Percentiles rank a stretch among this genome's conserved stretches.
phyloP scores from a whole-genome alignment of 2,797 vertebrate species.

The Macrochelys suwanniensis region DNA sequence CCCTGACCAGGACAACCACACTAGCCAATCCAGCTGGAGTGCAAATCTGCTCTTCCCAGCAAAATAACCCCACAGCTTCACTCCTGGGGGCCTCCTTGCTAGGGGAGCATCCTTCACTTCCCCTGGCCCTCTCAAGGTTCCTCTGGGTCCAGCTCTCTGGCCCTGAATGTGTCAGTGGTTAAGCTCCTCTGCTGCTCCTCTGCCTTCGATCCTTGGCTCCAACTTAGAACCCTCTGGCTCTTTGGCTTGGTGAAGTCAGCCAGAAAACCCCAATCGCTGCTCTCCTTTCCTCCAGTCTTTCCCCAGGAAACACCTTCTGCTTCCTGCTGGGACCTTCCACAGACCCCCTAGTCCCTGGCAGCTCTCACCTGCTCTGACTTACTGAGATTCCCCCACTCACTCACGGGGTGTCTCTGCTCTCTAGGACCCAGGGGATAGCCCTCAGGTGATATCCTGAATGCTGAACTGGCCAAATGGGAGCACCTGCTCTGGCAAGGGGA shows the following conservation, averaged over 20 bases:
- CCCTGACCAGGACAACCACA: neutral
- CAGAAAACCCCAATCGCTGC: neutral
- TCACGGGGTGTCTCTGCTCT: neutral
- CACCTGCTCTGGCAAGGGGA: neutral
- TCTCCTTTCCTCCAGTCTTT: conserved; percentile 80
- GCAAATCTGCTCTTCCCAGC: neutral
- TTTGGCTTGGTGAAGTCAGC: too few species aligned
- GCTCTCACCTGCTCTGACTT: neutral
- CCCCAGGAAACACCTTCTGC: conserved; percentile 65
- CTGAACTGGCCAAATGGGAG: neutral
- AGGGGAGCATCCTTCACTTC: neutral
- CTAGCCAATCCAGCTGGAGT: neutral
- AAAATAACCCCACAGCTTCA: neutral
- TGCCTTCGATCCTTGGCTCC: neutral
- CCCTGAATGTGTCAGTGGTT: neutral
- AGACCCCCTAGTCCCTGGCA: neutral
- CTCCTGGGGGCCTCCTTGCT: neutral
- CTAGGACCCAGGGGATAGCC: too few species aligned
- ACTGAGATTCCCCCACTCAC: neutral
- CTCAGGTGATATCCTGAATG: too few species aligned
- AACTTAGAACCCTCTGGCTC: neutral
- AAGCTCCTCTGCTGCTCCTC: neutral
- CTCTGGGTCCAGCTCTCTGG: neutral
- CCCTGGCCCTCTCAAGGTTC: neutral
- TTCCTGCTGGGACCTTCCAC: conserved; percentile 76